phyloP scores from a whole-genome alignment of 2,797 vertebrate genomes.

The Valencia hispanica region DNA sequence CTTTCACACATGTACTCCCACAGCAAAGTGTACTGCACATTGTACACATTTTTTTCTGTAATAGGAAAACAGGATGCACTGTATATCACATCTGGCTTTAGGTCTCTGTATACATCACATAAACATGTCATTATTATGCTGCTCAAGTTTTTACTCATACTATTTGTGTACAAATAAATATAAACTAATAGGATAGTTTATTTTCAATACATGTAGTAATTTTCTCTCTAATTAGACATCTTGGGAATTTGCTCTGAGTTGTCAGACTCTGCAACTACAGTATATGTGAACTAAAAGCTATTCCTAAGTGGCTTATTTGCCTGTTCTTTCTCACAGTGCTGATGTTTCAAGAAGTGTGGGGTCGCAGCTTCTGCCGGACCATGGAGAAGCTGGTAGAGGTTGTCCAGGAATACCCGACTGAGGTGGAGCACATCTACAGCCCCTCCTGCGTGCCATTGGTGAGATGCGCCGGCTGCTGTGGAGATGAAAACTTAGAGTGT shows the following conservation, averaged over 20 bases:
- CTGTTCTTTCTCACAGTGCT: slow-evolving; percentile 78
- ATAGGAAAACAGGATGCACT: slow-evolving; percentile 69
- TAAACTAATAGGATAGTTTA: slow-evolving; percentile 5
- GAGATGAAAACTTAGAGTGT: slow-evolving; percentile 90
- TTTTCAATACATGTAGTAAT: neutral
- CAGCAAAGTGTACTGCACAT: slow-evolving; percentile 71
- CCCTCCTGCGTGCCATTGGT: slow-evolving; percentile 91
- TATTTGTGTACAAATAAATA: slow-evolving; percentile 15
- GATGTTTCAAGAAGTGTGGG: slow-evolving; percentile 92
- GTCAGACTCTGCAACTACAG: neutral
- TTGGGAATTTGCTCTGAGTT: slow-evolving; percentile 1
- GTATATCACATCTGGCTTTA: slow-evolving; percentile 41
- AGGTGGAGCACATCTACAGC: slow-evolving; percentile 92
- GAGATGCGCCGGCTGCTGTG: slow-evolving; percentile 93
- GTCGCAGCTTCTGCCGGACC: slow-evolving; percentile 91
- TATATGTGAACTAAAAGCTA: neutral
- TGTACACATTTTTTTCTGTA: slow-evolving; percentile 60
- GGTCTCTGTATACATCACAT: slow-evolving; percentile 35
- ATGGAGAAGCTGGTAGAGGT: slow-evolving; percentile 92
- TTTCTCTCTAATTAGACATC: neutral
- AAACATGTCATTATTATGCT: slow-evolving; percentile 10
- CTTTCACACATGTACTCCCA: slow-evolving; percentile 77
- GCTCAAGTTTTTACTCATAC: slow-evolving; percentile 12
- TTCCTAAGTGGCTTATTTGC: neutral
- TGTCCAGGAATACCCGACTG: slow-evolving; percentile 87